Conservation (phyloP, 2,888 invertebrate genomes). For the Ametastegia equiseti region DNA sequence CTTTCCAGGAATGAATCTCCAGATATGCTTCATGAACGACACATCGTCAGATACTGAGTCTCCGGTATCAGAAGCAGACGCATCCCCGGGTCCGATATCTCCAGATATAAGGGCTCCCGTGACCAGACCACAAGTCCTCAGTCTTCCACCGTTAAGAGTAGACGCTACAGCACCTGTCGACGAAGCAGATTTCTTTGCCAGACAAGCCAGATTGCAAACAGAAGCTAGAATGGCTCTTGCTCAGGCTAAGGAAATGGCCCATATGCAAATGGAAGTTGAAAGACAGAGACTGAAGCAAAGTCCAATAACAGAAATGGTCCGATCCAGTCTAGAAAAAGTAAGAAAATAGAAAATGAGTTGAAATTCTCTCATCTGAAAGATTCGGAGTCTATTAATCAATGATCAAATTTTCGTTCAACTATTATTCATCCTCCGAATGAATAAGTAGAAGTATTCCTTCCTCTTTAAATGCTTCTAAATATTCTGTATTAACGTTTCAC, state of each 20-base stretch:
- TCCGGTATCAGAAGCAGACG: slow-evolving; percentile 85
- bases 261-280: slow-evolving; percentile 93
- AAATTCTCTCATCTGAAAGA: too few relatives aligned
- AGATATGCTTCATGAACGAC: slow-evolving; percentile 98
- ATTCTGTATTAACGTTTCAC: not conserved
- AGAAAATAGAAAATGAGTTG: too few relatives aligned
- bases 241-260: slow-evolving; percentile 94
- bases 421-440: too few relatives aligned
- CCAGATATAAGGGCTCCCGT: slow-evolving; percentile 56
- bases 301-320: slow-evolving; percentile 92
- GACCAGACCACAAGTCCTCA: slow-evolving; percentile 69
- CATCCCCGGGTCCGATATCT: slow-evolving; percentile 59
- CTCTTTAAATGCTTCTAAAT: not conserved
- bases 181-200: slow-evolving; percentile 73
- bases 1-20: slow-evolving; percentile 92
- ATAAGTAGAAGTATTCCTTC: too few relatives aligned
- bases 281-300: slow-evolving; percentile 85
- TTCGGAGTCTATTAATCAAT: too few relatives aligned
- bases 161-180: slow-evolving; percentile 57
- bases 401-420: too few relatives aligned
- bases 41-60: slow-evolving; percentile 91
- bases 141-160: slow-evolving; percentile 70
- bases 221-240: slow-evolving; percentile 92
- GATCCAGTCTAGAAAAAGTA: slow-evolving; percentile 86
- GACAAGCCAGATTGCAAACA: slow-evolving; percentile 88